Evolutionary conservation across 2,113 vertebrate species (phyloP).

Genomic region (Mus pahari): DNA sequence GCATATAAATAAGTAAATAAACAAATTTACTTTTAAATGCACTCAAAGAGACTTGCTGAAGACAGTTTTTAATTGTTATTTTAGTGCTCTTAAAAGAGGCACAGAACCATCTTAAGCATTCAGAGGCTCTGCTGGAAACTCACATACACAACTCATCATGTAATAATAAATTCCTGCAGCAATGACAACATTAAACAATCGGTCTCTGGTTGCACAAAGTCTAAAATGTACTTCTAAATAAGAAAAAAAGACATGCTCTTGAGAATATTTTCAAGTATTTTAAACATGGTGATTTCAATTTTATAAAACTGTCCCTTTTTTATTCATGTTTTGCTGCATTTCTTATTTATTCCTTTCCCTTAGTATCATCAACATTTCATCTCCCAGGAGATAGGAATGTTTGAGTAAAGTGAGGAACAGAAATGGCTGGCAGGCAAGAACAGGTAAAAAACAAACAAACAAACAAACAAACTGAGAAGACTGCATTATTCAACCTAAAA

Average conservation of each 20-base stretch:
- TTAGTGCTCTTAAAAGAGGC: background rate
- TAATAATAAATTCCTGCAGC: background rate
- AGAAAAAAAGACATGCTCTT: background rate
- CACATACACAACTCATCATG: background rate
- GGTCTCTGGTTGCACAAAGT: background rate
- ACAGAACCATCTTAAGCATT: background rate
- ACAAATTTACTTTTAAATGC: background rate
- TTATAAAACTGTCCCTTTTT: conserved; percentile 20
- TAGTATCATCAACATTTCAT: background rate
- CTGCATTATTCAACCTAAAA: conserved; percentile 38
- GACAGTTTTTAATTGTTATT: conserved; percentile 7
- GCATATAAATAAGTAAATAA: background rate
- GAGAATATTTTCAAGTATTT: conserved; percentile 32
- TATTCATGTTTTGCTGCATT: conserved; percentile 9
- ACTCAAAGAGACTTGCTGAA: background rate
- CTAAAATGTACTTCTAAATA: conserved; percentile 22
- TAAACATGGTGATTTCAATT: conserved; percentile 15
- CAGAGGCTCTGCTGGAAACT: background rate
- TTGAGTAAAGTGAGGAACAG: background rate
- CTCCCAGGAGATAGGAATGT: background rate
- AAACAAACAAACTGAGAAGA: background rate
- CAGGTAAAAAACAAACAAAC: background rate
- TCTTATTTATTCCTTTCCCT: background rate
- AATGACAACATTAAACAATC: background rate
- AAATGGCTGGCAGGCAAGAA: background rate